These are phyloP conservation scores for Elymnias hypermnestra DNA, from an alignment of 1,140 invertebrate species.

Conservation along the genomic window DNA sequence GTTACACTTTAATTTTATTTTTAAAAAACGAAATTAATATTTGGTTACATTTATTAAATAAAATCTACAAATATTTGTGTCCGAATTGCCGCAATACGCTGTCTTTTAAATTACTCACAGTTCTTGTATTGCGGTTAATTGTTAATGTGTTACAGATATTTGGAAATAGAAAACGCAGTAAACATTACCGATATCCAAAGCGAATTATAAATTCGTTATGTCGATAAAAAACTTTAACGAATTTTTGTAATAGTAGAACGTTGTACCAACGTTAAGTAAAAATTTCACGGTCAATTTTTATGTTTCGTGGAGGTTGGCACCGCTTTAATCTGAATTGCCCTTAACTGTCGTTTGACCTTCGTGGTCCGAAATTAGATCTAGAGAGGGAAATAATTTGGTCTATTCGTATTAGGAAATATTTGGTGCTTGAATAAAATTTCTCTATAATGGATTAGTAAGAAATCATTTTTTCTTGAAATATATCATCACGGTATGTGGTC, in stretches of 20 bases:
- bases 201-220: slow-evolving; percentile 31
- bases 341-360: slow-evolving; percentile 46
- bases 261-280: slow-evolving; percentile 44
- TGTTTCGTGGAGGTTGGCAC: slow-evolving; percentile 57
- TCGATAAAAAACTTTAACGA: slow-evolving; percentile 45
- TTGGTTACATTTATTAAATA: no score
- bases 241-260: slow-evolving; percentile 37
- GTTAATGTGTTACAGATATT: slow-evolving; percentile 4
- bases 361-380: slow-evolving; percentile 54
- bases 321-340: slow-evolving; percentile 60
- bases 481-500: no score
- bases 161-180: slow-evolving; percentile 24
- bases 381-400: slow-evolving; percentile 44
- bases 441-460: no score
- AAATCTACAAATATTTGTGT: no score
- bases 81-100: no score
- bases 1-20: no score
- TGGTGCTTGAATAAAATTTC: slow-evolving; percentile 12
- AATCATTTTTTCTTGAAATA: no score
- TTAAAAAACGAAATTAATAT: no score
- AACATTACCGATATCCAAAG: slow-evolving; percentile 22
- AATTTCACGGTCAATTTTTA: slow-evolving; percentile 73
- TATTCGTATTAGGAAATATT: slow-evolving; percentile 42
- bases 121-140: no score
- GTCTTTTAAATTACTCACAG: no score